Conservation (phyloP, 2,797 vertebrate genomes). For the Hippopotamyrus pictus region DNA sequence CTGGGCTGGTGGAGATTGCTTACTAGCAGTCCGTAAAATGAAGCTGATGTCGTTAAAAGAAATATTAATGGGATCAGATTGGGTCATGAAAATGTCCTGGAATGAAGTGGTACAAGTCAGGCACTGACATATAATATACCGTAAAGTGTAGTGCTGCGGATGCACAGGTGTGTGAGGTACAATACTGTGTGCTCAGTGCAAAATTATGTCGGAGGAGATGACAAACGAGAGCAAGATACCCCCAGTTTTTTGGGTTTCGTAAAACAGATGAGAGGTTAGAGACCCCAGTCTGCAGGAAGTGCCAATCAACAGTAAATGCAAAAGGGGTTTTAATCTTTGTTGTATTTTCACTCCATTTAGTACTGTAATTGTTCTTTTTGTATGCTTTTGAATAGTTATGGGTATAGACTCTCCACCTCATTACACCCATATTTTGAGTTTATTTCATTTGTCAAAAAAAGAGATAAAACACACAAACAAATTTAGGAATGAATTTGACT, state of each 20-base stretch:
- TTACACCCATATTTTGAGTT: background rate
- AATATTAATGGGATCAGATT: background rate
- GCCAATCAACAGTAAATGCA: background rate
- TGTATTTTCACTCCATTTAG: background rate
- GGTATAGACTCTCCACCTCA: background rate
- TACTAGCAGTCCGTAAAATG: background rate
- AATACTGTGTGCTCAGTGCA: background rate
- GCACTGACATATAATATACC: background rate
- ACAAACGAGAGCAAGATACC: background rate
- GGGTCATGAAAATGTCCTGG: background rate
- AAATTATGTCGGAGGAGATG: background rate
- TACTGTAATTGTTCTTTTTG: background rate
- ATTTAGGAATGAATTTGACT: background rate
- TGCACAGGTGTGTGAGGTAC: background rate
- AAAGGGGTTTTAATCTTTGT: background rate
- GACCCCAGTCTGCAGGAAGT: background rate
- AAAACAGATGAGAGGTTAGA: background rate
- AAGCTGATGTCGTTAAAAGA: background rate
- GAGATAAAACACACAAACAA: background rate
- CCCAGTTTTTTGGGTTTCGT: background rate
- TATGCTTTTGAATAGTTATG: background rate
- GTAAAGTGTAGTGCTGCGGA: background rate
- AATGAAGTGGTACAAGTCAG: background rate
- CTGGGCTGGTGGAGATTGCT: background rate
- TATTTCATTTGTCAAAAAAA: background rate